Evolutionary conservation across 2,113 vertebrate species (phyloP).

Genomic region (Pterocles burchelli): DNA sequence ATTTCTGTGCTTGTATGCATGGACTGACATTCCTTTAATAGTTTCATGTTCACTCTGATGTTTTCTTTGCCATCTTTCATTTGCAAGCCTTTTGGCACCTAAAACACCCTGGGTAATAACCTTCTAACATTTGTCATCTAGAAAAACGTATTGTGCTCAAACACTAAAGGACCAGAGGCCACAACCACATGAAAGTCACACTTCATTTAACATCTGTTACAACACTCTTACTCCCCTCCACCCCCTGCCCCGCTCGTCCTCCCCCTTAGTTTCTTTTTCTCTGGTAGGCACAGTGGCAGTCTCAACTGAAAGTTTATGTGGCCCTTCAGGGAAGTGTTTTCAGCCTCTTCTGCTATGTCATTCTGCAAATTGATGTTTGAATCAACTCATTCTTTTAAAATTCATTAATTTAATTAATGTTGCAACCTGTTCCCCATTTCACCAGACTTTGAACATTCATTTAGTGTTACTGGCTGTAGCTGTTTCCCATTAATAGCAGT

Average conservation of each 20-base stretch:
- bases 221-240: neutral
- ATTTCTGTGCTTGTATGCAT: neutral
- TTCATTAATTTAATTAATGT: slow-evolving; percentile 23
- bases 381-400: slow-evolving; percentile 16
- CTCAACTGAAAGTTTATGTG: neutral
- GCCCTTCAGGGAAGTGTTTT: neutral
- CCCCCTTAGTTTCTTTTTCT: neutral
- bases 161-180: slow-evolving; percentile 18
- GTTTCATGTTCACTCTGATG: neutral
- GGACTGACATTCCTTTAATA: neutral
- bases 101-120: neutral
- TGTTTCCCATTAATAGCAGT: neutral
- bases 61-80: slow-evolving; percentile 30
- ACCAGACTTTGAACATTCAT: neutral
- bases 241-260: neutral
- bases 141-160: neutral
- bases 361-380: slow-evolving; percentile 7
- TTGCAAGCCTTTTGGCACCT: slow-evolving; percentile 8
- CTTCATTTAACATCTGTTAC: slow-evolving; percentile 31
- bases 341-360: neutral
- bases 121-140: slow-evolving; percentile 32
- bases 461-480: neutral
- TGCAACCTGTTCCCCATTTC: neutral
- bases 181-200: slow-evolving; percentile 7
- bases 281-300: neutral